phyloP scores from a whole-genome alignment of 92 coral and sea anemone species.

The Desmophyllum pertusum region DNA sequence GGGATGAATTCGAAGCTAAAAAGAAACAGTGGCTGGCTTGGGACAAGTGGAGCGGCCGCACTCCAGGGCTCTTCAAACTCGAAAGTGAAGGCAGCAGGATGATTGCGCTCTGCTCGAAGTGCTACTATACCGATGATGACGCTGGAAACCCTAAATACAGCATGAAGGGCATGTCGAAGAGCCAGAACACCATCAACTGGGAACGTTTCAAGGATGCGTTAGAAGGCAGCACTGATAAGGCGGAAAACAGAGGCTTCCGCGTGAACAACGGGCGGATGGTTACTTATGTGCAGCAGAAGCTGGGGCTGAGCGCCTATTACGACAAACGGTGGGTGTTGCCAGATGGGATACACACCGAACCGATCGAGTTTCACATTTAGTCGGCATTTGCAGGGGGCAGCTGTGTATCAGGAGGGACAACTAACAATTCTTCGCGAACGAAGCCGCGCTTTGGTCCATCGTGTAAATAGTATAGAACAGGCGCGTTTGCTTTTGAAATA shows the following conservation, averaged over 20 bases:
- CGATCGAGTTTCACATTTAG: neutral
- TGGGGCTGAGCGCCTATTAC: neutral
- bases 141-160: neutral
- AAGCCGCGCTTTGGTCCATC: too few relatives aligned
- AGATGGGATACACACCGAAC: neutral
- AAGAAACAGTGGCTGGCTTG: neutral
- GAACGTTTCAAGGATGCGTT: neutral
- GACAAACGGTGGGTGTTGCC: too few relatives aligned
- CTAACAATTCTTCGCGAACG: too few relatives aligned
- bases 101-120: neutral
- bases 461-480: too few relatives aligned
- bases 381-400: too few relatives aligned
- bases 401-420: too few relatives aligned
- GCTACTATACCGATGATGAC: neutral
- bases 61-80: neutral
- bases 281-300: neutral
- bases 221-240: neutral
- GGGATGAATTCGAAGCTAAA: slow-evolving; percentile 7
- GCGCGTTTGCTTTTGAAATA: too few relatives aligned
- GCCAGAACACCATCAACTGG: neutral
- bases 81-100: neutral
- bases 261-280: neutral
- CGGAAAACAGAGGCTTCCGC: neutral
- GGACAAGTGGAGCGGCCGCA: neutral
- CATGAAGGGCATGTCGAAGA: neutral